A percentile compares a stretch with the other conserved stretches of the same genome.
These are phyloP conservation scores for Peromyscus nudipes DNA, from an alignment of 2,797 vertebrate genomes.

Conservation along the genomic window DNA sequence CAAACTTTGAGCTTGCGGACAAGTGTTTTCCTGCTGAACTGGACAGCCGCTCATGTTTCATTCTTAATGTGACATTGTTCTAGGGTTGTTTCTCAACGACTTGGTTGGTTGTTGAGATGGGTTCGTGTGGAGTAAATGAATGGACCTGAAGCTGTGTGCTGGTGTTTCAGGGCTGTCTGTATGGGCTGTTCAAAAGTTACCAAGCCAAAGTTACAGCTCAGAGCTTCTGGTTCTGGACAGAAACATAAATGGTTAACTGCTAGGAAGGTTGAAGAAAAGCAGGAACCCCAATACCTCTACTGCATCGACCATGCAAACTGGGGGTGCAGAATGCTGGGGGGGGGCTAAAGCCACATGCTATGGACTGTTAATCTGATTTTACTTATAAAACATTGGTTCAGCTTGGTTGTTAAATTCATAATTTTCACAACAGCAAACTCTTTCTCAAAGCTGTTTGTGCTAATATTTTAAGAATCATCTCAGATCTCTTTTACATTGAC, in stretches of 20 bases:
- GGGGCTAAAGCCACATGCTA: not conserved
- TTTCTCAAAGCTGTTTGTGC: conserved; percentile 29
- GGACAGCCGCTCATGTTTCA: not conserved
- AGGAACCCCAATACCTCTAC: not conserved
- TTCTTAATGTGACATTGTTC: not conserved
- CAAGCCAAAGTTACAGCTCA: not conserved
- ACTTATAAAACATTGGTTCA: not conserved
- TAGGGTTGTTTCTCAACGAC: not conserved
- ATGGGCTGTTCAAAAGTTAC: not conserved
- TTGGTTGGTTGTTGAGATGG: not conserved
- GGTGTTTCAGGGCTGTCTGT: not conserved
- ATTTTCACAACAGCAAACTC: conserved; percentile 37
- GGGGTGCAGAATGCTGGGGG: not conserved
- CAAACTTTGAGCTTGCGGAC: no score
- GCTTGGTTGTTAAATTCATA: conserved; percentile 27
- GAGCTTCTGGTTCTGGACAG: not conserved
- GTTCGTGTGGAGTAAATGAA: not conserved
- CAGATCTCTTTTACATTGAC: not conserved
- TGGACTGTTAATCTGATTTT: not conserved
- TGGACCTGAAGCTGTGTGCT: not conserved
- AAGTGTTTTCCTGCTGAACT: not conserved
- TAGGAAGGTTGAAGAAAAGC: not conserved
- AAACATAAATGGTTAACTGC: not conserved
- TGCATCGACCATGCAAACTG: no score
- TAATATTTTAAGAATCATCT: conserved; percentile 23